Percentiles rank a stretch among this genome's conserved stretches.
Evolutionary conservation across 2,888 invertebrate genomes (phyloP).

Genomic region (Calliphora vomitoria): DNA sequence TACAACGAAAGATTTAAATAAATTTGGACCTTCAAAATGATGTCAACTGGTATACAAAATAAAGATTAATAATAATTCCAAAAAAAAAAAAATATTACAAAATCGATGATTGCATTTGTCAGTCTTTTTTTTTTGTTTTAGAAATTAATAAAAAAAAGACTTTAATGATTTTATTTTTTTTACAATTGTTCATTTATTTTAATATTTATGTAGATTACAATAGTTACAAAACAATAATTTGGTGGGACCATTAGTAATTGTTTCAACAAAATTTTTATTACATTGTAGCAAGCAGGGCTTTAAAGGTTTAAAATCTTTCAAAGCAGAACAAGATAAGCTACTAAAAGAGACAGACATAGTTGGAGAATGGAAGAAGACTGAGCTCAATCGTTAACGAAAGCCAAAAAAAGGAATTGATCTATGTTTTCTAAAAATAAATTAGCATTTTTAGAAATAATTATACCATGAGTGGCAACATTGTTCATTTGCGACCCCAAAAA

Average conservation of each 20-base stretch:
- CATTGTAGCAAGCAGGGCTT: constrained; percentile 5
- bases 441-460: too few relatives aligned
- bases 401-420: too few relatives aligned
- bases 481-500: too few relatives aligned
- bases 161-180: constrained; percentile 27
- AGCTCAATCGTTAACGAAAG: too few relatives aligned
- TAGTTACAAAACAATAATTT: background rate
- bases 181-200: constrained; percentile 30
- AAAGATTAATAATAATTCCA: background rate
- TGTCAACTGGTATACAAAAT: constrained; percentile 12
- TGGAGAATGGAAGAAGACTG: too few relatives aligned
- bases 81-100: too few relatives aligned
- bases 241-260: background rate
- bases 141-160: too few relatives aligned
- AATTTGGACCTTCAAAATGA: constrained; percentile 4
- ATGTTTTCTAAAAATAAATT: too few relatives aligned
- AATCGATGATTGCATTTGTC: constrained; percentile 34
- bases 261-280: background rate
- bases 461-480: too few relatives aligned
- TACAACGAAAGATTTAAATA: background rate
- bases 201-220: constrained; percentile 5
- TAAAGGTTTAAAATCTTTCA: background rate
- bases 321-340: too few relatives aligned
- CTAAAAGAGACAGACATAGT: too few relatives aligned
- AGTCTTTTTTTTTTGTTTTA: background rate